Conservation (phyloP, 2,797 vertebrate species). For the Gymnoscopelus microlampas region DNA sequence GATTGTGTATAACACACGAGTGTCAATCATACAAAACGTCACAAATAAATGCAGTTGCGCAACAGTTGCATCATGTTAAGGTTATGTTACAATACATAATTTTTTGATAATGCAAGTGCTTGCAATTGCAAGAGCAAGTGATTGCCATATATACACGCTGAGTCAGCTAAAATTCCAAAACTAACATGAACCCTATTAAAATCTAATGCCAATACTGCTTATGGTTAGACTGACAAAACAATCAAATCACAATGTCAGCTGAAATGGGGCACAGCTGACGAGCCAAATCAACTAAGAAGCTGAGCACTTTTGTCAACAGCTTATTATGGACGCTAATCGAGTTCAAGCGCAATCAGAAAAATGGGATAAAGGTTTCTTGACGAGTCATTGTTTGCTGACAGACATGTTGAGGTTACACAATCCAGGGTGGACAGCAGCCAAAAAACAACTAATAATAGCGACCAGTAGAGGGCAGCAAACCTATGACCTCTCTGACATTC, state of each 20-base stretch:
- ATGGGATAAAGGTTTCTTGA: conserved; percentile 29
- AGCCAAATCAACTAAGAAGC: background rate
- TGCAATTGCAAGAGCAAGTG: too few species aligned
- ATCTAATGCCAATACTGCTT: background rate
- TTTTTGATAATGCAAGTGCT: too few species aligned
- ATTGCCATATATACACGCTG: too few species aligned
- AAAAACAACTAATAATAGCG: background rate
- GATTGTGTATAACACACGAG: background rate
- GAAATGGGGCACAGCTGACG: too few species aligned
- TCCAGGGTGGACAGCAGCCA: conserved; percentile 16
- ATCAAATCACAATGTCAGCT: too few species aligned
- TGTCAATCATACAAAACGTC: too few species aligned
- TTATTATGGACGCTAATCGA: background rate
- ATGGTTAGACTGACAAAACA: background rate
- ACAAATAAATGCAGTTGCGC: too few species aligned
- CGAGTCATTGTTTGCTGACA: conserved; percentile 53
- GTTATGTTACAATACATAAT: too few species aligned
- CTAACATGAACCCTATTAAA: background rate
- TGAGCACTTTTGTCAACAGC: background rate
- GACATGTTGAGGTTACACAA: conserved; percentile 46
- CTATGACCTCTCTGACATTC: background rate
- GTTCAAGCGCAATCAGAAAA: background rate
- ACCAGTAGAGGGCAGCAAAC: conserved; percentile 71
- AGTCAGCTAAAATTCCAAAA: background rate
- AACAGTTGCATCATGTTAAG: too few species aligned